Conservation (phyloP, 2,113 vertebrate species). For the Pseudorhombus dupliciocellatus region DNA sequence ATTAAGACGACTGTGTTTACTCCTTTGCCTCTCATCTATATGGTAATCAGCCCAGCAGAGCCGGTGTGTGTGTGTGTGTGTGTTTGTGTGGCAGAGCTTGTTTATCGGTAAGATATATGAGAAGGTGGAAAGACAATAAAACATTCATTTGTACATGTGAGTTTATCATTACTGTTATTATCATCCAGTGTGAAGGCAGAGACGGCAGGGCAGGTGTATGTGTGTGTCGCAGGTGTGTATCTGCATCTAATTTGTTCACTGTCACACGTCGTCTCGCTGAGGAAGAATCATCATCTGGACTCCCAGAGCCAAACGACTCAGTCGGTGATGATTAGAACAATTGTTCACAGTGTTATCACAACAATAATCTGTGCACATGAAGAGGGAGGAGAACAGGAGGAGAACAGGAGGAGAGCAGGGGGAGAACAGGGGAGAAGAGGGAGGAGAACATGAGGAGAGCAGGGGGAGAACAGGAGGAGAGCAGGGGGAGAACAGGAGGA, state of each 20-base stretch:
- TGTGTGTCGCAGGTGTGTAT: background rate
- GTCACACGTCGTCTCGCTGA: background rate
- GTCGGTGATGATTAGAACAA: background rate
- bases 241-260: background rate
- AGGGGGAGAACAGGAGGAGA: no score
- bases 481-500: no score
- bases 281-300: background rate
- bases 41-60: conserved; percentile 61
- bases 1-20: conserved; percentile 50
- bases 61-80: conserved; percentile 1
- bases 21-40: conserved; percentile 62
- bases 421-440: no score
- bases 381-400: background rate
- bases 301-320: background rate
- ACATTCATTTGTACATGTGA: background rate
- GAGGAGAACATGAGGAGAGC: no score
- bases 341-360: background rate
- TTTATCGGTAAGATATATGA: background rate
- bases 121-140: background rate
- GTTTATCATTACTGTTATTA: background rate
- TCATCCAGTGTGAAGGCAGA: background rate
- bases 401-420: no score
- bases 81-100: background rate
- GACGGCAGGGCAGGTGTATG: background rate
- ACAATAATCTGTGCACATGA: background rate